These are phyloP conservation scores for Chalcosyrphus nemorum DNA, from an alignment of 2,888 invertebrate genomes.

Conservation along the genomic window DNA sequence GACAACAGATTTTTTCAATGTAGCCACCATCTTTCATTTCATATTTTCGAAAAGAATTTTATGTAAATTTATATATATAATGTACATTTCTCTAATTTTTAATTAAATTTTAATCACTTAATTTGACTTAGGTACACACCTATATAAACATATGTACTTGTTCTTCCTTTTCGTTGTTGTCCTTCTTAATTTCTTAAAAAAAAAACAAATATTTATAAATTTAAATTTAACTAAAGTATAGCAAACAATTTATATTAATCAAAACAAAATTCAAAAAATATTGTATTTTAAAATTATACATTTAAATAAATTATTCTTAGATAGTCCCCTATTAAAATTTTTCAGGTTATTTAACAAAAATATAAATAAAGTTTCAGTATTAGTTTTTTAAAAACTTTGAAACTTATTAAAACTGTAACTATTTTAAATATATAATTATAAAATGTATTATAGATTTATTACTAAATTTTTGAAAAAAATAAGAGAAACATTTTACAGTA, in stretches of 20 bases:
- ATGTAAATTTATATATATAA: too few relatives aligned
- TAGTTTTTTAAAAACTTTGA: conserved; percentile 21
- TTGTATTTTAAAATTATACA: conserved; percentile 21
- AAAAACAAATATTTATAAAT: too few relatives aligned
- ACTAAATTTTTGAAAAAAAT: conserved; percentile 8
- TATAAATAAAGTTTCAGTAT: conserved; percentile 8
- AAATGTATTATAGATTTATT: background rate
- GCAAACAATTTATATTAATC: background rate
- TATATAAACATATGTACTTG: too few relatives aligned
- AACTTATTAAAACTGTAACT: conserved; percentile 27
- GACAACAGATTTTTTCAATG: too few relatives aligned
- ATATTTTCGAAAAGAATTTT: too few relatives aligned
- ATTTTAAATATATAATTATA: conserved; percentile 38
- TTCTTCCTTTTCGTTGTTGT: background rate
- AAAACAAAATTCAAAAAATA: background rate
- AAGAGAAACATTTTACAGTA: background rate
- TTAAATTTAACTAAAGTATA: background rate
- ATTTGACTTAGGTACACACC: too few relatives aligned
- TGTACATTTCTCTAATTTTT: too few relatives aligned
- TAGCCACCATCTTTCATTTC: too few relatives aligned
- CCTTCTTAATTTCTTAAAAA: background rate
- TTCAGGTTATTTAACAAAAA: conserved; percentile 33
- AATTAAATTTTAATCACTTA: too few relatives aligned
- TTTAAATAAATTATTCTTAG: conserved; percentile 39
- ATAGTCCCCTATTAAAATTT: conserved; percentile 44